Conservation (phyloP, 2,113 vertebrate species). For the Gymnobelideus leadbeateri region DNA sequence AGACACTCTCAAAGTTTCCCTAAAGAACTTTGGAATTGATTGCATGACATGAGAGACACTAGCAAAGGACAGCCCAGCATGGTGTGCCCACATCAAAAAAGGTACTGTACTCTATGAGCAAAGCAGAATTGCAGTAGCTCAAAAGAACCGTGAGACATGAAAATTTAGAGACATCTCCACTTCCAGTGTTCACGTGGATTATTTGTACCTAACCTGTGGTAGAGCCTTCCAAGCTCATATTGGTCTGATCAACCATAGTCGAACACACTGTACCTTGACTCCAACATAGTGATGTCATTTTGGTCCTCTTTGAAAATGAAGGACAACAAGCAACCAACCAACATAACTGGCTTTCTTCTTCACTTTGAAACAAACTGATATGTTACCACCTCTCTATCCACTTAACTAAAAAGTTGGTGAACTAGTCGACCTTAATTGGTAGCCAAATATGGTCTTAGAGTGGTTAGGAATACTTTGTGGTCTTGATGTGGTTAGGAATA, state of each 20-base stretch:
- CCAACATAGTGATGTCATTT: no score
- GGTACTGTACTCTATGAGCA: no score
- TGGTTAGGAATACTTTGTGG: neutral
- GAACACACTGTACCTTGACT: neutral
- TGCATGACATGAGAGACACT: neutral
- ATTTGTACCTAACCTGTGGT: no score
- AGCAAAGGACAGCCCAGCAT: neutral
- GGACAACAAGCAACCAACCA: neutral
- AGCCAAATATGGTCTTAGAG: neutral
- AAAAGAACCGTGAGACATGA: neutral
- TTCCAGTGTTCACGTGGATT: no score
- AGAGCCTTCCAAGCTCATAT: neutral
- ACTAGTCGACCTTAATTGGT: neutral
- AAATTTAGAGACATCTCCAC: neutral
- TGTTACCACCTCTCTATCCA: neutral
- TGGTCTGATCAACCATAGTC: neutral
- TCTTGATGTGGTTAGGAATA: neutral
- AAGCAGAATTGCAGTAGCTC: neutral
- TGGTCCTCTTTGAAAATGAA: neutral
- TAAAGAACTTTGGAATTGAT: neutral
- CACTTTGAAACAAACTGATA: neutral
- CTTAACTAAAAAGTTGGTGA: neutral
- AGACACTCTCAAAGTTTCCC: neutral
- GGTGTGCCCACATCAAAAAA: neutral
- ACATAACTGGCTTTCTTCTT: neutral